phyloP scores from a whole-genome alignment of 2,797 vertebrate species.

The Danio albolineatus region DNA sequence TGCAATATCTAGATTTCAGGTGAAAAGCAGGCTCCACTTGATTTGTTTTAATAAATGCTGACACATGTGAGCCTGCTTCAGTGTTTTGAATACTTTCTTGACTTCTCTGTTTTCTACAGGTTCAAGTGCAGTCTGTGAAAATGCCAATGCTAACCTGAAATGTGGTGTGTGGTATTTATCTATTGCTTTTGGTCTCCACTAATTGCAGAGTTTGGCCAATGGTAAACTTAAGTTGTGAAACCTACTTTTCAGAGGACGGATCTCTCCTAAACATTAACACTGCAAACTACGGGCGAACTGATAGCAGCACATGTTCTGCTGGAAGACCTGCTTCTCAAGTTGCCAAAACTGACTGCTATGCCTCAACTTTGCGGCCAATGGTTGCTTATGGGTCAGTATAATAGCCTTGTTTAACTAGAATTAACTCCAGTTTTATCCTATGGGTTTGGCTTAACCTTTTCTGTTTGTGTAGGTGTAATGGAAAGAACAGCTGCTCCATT shows the following conservation, averaged over 20 bases:
- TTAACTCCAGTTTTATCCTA: neutral
- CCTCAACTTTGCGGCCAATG: neutral
- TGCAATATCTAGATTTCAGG: too few species aligned
- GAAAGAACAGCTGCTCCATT: slow-evolving; percentile 14
- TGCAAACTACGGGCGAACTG: slow-evolving; percentile 45
- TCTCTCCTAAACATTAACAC: neutral
- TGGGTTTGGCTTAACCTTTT: too few species aligned
- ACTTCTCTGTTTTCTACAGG: slow-evolving; percentile 31
- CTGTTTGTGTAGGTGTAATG: slow-evolving; percentile 41
- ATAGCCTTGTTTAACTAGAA: neutral
- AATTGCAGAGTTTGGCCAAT: neutral
- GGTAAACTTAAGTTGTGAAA: neutral
- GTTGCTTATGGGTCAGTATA: slow-evolving; percentile 19
- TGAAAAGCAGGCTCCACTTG: too few species aligned
- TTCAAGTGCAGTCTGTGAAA: slow-evolving; percentile 34
- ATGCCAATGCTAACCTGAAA: neutral
- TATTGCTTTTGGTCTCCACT: too few species aligned
- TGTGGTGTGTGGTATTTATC: slow-evolving; percentile 53
- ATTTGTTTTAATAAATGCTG: too few species aligned
- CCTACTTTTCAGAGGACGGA: slow-evolving; percentile 21
- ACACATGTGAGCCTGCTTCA: neutral
- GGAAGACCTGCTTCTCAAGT: neutral
- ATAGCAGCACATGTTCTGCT: slow-evolving; percentile 29
- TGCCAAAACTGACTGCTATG: slow-evolving; percentile 31
- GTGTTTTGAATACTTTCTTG: neutral